A percentile compares a stretch with the other conserved stretches of the same genome.
These are phyloP conservation scores for Zoanthus sansibaricus DNA, from an alignment of 92 coral and sea anemone genomes.

Conservation along the genomic window DNA sequence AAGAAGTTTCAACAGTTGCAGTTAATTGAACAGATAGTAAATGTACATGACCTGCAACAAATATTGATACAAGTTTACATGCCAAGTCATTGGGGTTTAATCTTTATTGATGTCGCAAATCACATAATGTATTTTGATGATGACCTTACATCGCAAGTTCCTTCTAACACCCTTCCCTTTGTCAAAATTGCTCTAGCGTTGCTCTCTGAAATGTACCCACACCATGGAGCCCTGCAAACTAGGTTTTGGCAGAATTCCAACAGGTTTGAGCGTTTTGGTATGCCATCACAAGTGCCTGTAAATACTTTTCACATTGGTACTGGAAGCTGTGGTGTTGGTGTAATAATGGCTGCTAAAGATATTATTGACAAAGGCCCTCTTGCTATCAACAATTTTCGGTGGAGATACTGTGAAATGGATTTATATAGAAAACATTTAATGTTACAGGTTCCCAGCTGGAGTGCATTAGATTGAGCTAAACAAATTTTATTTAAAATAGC, in stretches of 20 bases:
- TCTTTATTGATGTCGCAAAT: no score
- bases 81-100: no score
- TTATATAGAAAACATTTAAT: constrained; percentile 41
- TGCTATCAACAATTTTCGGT: constrained; percentile 31
- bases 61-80: constrained; percentile 32
- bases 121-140: constrained; percentile 52
- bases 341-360: background rate
- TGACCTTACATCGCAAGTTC: constrained; percentile 49
- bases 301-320: constrained; percentile 29
- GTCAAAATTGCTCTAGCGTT: background rate
- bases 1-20: constrained; percentile 26
- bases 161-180: constrained; percentile 14
- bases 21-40: background rate
- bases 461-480: background rate
- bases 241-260: constrained; percentile 34
- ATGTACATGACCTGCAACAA: background rate
- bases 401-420: constrained; percentile 48
- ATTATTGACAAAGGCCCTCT: background rate
- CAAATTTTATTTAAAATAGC: background rate
- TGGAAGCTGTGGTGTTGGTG: constrained; percentile 21
- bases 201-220: background rate
- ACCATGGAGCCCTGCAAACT: constrained; percentile 43
- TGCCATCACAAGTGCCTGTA: constrained; percentile 45
- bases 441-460: constrained; percentile 52
- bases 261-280: constrained; percentile 50